Conservation (phyloP, 2,888 invertebrate genomes). For the Plebejus melissa region DNA sequence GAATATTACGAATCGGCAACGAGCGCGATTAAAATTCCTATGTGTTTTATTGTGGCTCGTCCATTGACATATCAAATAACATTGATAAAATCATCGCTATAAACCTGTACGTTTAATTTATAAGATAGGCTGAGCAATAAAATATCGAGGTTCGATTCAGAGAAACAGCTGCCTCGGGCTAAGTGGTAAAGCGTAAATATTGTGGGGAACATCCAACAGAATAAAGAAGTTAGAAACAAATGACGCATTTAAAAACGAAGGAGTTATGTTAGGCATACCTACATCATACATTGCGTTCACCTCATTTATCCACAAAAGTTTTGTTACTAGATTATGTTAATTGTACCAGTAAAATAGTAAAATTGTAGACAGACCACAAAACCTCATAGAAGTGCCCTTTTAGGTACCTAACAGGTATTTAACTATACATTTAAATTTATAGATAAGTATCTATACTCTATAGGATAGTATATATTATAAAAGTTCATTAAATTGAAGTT, state of each 20-base stretch:
- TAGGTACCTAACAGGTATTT: no score
- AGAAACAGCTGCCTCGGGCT: slow-evolving; percentile 5
- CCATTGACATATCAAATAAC: slow-evolving; percentile 36
- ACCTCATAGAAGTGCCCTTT: no score
- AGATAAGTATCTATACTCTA: no score
- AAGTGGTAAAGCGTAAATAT: neutral
- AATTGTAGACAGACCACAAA: neutral
- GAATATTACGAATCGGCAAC: slow-evolving; percentile 32
- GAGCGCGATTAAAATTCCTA: slow-evolving; percentile 38
- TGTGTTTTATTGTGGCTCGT: slow-evolving; percentile 35
- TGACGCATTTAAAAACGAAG: neutral
- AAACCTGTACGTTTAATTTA: slow-evolving; percentile 34
- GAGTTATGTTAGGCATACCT: neutral
- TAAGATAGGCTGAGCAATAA: slow-evolving; percentile 31
- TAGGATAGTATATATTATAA: no score
- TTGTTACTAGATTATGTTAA: neutral
- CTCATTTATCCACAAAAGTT: no score
- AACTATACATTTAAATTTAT: no score
- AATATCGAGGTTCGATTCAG: slow-evolving; percentile 11
- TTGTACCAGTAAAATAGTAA: neutral
- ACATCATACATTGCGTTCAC: neutral
- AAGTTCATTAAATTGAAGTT: no score
- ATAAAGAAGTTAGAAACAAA: neutral
- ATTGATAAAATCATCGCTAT: slow-evolving; percentile 34
- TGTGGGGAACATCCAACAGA: neutral